phyloP scores from a whole-genome alignment of 2,888 invertebrate species.

The Syrphus vitripennis region DNA sequence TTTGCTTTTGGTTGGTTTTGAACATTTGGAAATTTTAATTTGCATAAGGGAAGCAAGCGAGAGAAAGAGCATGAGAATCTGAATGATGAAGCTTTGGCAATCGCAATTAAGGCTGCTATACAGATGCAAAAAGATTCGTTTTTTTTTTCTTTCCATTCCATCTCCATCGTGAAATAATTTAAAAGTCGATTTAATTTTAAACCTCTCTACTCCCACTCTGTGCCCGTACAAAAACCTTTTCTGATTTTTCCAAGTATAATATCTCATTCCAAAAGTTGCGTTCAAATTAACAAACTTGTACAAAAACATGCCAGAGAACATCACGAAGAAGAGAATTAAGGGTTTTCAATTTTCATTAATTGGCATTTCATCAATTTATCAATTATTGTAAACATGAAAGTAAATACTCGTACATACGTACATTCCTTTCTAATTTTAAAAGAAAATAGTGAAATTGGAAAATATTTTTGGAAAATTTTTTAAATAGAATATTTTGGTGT shows the following conservation, averaged over 20 bases:
- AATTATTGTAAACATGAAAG: background rate
- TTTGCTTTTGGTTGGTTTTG: conserved; percentile 20
- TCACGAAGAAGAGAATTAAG: background rate
- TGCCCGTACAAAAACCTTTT: background rate
- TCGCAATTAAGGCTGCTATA: conserved; percentile 60
- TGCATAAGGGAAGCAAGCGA: conserved; percentile 34
- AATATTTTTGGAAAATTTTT: no score
- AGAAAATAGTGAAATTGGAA: no score
- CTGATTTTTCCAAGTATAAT: background rate
- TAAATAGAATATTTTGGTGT: no score
- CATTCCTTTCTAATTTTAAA: no score
- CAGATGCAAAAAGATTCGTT: conserved; percentile 44
- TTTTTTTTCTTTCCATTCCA: background rate
- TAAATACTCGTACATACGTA: no score
- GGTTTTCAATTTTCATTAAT: conserved; percentile 14
- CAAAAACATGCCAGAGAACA: background rate
- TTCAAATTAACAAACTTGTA: background rate
- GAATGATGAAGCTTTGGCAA: conserved; percentile 28
- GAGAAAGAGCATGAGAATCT: background rate
- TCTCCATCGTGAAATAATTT: background rate
- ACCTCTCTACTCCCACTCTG: background rate
- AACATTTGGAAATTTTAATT: conserved; percentile 36
- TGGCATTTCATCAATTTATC: background rate
- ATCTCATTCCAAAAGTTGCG: background rate
- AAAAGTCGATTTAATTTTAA: conserved; percentile 44